Conservation (phyloP, 2,113 vertebrate species). For the Cebidichthys violaceus region DNA sequence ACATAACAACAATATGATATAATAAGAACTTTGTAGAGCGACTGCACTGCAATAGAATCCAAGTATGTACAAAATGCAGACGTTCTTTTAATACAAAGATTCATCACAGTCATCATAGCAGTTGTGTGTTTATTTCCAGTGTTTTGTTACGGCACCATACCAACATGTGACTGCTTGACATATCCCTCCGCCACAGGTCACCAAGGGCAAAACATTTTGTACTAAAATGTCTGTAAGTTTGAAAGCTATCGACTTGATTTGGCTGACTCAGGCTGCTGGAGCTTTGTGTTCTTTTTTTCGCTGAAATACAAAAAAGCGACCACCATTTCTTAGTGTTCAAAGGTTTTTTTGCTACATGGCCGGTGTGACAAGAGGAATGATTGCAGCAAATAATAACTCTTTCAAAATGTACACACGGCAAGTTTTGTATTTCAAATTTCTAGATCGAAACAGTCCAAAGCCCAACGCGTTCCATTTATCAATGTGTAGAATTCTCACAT, state of each 20-base stretch:
- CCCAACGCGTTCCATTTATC: neutral
- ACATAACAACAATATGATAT: neutral
- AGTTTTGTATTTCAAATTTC: neutral
- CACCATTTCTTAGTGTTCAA: neutral
- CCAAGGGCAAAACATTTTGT: neutral
- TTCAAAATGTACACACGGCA: neutral
- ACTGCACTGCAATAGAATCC: neutral
- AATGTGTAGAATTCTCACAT: neutral
- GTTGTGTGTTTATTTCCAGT: neutral
- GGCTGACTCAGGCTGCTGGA: neutral
- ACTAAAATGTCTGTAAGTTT: neutral
- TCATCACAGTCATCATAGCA: neutral
- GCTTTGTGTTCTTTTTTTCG: neutral
- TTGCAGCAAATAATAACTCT: neutral
- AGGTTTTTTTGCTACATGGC: neutral
- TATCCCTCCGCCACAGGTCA: neutral
- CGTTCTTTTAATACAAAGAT: neutral
- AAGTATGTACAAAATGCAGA: neutral
- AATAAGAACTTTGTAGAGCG: neutral
- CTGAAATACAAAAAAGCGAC: neutral
- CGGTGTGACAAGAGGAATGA: neutral
- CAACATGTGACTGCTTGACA: neutral
- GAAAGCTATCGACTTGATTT: neutral
- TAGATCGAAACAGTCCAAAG: neutral
- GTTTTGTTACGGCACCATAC: neutral